Evolutionary conservation across 1,140 invertebrate genomes (phyloP).

Genomic region (Drosophila sturtevanti): DNA sequence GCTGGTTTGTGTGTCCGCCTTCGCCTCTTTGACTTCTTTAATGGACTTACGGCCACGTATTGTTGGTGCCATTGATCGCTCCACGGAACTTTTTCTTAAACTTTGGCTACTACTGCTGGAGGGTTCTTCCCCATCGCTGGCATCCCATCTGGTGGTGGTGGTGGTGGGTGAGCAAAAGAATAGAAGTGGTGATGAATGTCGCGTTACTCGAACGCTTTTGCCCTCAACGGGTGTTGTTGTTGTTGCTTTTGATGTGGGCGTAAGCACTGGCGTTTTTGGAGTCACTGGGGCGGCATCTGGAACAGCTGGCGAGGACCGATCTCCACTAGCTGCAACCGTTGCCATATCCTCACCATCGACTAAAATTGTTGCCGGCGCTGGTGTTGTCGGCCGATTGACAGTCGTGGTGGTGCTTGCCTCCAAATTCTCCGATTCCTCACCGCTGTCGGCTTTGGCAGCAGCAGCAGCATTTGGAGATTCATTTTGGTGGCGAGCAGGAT

Average conservation of each 20-base stretch:
- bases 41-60: constrained; percentile 77
- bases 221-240: constrained; percentile 30
- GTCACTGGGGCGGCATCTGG: constrained; percentile 6
- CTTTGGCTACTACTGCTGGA: constrained; percentile 10
- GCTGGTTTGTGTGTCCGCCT: constrained; percentile 28
- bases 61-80: constrained; percentile 36
- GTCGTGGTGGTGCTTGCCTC: neutral
- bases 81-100: constrained; percentile 47
- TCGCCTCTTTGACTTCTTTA: constrained; percentile 73
- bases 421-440: constrained; percentile 1
- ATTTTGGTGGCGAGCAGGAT: constrained; percentile 10
- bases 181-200: constrained; percentile 68
- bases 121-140: constrained; percentile 38
- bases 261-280: constrained; percentile 1
- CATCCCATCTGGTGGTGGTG: constrained; percentile 5
- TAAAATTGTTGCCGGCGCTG: neutral
- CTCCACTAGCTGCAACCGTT: neutral
- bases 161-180: constrained; percentile 50
- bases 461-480: constrained; percentile 25
- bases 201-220: constrained; percentile 58
- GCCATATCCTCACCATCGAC: neutral
- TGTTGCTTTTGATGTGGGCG: constrained; percentile 27
- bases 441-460: neutral
- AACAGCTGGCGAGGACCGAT: neutral
- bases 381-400: neutral